Conservation (phyloP, 2,113 vertebrate species). For the Syngnathus floridae region DNA sequence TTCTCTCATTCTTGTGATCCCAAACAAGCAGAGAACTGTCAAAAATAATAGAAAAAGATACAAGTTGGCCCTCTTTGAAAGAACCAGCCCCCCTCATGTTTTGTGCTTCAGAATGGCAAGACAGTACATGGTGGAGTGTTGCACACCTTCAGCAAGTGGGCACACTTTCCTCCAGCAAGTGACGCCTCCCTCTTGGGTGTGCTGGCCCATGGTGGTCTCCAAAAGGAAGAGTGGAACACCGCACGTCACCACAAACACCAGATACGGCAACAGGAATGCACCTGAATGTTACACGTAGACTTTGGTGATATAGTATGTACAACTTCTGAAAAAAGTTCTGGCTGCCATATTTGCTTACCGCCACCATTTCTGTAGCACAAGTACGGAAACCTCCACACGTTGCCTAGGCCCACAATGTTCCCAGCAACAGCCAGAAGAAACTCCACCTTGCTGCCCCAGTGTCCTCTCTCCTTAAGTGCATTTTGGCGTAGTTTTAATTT, state of each 20-base stretch:
- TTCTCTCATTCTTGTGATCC: not conserved
- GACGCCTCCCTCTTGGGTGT: slow-evolving; percentile 64
- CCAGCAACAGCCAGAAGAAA: slow-evolving; percentile 69
- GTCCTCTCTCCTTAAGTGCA: too few species aligned
- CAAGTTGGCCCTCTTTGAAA: not conserved
- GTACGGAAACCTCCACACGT: slow-evolving; percentile 73
- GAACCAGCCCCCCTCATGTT: not conserved
- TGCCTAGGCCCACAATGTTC: slow-evolving; percentile 68
- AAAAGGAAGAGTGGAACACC: slow-evolving; percentile 68
- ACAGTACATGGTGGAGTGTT: not conserved
- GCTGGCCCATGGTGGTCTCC: slow-evolving; percentile 67
- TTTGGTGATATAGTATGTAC: not conserved
- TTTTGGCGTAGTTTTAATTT: too few species aligned
- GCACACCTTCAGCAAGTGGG: slow-evolving; percentile 63
- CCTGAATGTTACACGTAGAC: slow-evolving; percentile 38
- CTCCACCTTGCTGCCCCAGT: slow-evolving; percentile 65
- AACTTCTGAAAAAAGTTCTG: too few species aligned
- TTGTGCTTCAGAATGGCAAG: not conserved
- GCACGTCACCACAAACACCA: slow-evolving; percentile 66
- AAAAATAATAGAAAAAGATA: not conserved
- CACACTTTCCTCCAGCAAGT: slow-evolving; percentile 70
- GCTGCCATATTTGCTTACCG: slow-evolving; percentile 48
- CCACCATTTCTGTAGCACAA: slow-evolving; percentile 75
- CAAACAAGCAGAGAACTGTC: not conserved
- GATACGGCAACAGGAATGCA: slow-evolving; percentile 69